Base-by-base conservation (phyloP, 2,113 vertebrate genomes). In the Coracopsis vasa region DNA sequence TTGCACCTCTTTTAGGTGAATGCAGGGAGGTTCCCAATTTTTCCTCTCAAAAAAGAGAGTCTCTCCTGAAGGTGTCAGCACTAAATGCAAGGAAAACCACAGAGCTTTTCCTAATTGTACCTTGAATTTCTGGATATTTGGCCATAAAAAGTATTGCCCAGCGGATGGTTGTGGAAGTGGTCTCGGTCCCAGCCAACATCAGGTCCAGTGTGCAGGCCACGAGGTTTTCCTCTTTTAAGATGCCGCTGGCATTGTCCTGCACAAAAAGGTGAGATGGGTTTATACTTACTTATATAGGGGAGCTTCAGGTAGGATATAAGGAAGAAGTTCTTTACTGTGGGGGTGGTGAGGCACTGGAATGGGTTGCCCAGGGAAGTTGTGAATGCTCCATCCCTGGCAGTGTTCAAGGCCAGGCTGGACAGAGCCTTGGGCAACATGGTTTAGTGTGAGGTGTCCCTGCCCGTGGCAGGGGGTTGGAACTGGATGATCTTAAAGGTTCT, bases 101-200 rank as follows among this genome's bases (percentile, higher is more conserved):
- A 0, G 3, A 20, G 2, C 2, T 13, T 10, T 25, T 35, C 11
- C 23, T 24, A 7, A 2, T 0, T 58, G 79, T 58, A 99, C 98
- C 97, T 98, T 99, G 98, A 58, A 98, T 97, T 66, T 98, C 97
- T 7, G 98, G 98, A 54, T 98, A 6, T 3, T 78, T 11, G 33
- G 97, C 98, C 98, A 99, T 98, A n/a, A 95, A 99, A 0, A 99
- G 95, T 48, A 99, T 80, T 29, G 92, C 98, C 99, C 98, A 99
- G 67, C 95, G 94, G 37, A 99, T 48, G 3, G 98, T 99, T 0
- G 98, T 98, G 11, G 97, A 95, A 1, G 97, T 98, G 58, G 95
- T 98, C 88, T 98, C 97, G 0, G 98, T 99, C 78, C 98, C 98
- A 13, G 98, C 98, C 3, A 93, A 60, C 62, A 99, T 97, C 62